Evolutionary conservation across 1,140 invertebrate species (phyloP).

Genomic region (Drosophila arawakana): DNA sequence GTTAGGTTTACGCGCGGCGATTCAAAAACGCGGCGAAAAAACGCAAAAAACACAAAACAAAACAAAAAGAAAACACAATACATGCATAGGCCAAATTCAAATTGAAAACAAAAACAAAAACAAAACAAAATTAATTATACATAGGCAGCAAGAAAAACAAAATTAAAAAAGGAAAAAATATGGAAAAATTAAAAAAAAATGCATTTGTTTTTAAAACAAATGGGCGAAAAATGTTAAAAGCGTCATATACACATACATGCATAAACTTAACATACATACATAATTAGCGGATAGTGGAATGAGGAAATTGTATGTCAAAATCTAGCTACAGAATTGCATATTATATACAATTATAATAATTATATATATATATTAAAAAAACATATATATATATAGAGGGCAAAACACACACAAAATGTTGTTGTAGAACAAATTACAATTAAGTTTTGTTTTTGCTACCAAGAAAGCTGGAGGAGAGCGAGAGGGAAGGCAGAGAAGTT

Average conservation of each 20-base stretch:
- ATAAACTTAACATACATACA: constrained; percentile 19
- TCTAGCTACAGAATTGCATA: constrained; percentile 80
- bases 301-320: constrained; percentile 67
- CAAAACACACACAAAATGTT: constrained; percentile 74
- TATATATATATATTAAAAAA: constrained; percentile 39
- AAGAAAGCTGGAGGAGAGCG: constrained; percentile 10
- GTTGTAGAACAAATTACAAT: constrained; percentile 81
- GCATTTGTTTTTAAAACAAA: constrained; percentile 77
- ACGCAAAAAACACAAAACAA: constrained; percentile 17
- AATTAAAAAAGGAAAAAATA: constrained; percentile 12
- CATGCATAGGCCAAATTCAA: constrained; percentile 53
- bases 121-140: constrained; percentile 18
- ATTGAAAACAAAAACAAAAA: constrained; percentile 29
- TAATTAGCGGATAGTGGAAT: constrained; percentile 24
- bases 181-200: constrained; percentile 5
- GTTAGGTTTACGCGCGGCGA: constrained; percentile 38
- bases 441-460: constrained; percentile 81
- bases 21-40: constrained; percentile 9
- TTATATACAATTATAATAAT: constrained; percentile 76
- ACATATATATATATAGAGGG: constrained; percentile 54
- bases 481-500: constrained; percentile 45
- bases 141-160: constrained; percentile 20
- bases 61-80: constrained; percentile 11
- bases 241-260: constrained; percentile 46
- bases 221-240: constrained; percentile 45